A percentile compares a stretch with the other conserved stretches of the same genome.
phyloP scores from a whole-genome alignment of 2,113 vertebrate species.

The Formicarius rufipectus region DNA sequence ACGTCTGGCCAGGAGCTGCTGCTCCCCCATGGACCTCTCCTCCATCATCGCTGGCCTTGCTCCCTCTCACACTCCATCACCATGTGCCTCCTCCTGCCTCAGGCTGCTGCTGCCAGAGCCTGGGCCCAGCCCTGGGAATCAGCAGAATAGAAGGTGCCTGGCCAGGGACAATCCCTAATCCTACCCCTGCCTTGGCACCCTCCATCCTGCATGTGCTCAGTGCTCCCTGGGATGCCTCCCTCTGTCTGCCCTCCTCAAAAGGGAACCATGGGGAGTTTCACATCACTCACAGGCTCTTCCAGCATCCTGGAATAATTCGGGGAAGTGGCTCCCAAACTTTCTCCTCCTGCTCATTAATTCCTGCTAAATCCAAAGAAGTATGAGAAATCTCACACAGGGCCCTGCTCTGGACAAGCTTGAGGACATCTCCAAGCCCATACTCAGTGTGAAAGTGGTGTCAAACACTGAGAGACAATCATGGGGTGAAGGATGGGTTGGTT shows the following conservation, averaged over 20 bases:
- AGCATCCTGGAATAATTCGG: not conserved
- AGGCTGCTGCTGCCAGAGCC: not conserved
- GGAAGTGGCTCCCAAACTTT: not conserved
- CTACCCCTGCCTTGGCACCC: not conserved
- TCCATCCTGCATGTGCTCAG: fast-evolving
- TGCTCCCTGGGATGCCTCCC: fast-evolving
- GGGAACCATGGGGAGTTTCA: fast-evolving
- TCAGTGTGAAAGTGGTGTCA: not conserved
- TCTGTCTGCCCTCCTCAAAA: not conserved
- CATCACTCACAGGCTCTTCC: not conserved
- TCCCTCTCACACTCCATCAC: not conserved
- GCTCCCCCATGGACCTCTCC: not conserved
- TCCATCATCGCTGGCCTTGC: not conserved
- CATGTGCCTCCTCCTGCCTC: not conserved
- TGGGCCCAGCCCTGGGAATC: not conserved
- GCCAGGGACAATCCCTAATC: not conserved
- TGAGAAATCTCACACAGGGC: fast-evolving
- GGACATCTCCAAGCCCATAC: fast-evolving
- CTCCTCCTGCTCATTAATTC: not conserved
- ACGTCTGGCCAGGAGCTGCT: not conserved
- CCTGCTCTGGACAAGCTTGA: fast-evolving
- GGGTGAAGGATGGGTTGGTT: not conserved
- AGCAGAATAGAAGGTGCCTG: not conserved
- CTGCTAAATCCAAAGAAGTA: not conserved
- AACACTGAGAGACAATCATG: fast-evolving